Evolutionary conservation across 2,888 invertebrate genomes (phyloP), one percentile per base, ranked within the genome.

Genomic region (Caenorhabditis parvicauda): DNA sequence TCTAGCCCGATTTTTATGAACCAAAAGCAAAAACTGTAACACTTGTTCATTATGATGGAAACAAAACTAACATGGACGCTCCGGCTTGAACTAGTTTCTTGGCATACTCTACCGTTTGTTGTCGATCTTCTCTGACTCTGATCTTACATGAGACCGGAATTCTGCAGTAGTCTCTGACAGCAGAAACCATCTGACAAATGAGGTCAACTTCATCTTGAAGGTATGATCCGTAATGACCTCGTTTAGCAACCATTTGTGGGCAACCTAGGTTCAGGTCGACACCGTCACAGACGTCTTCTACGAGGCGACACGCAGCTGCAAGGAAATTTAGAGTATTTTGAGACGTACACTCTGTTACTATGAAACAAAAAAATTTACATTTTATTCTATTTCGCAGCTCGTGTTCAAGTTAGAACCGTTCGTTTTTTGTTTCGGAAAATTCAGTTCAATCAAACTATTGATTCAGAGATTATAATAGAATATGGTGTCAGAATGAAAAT

Each of bases 191-290:
- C 86, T 61, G 53, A 50, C 72, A 72, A 29, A 70, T 65, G 41
- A 70, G 49, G 51, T 72, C 68, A n/a, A 71, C 60, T 44, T 72
- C 70, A 27, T 71, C 70, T 66, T 77, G 77, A 28, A 98, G 86
- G 84, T 90, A 98, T 25, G 95, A 89, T 14, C 96, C 96, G 84
- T 98, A 98, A 83, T 88, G 90, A 7, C 98, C 98, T 72, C 92
- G 86, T 81, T 90, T 91, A 0, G 98, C 98, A 76, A 98, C 96
- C 21, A 91, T 89, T 84, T 98, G 98, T 0, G 98, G 96, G 83
- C 98, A 98, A 3, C 98, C 98, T 63, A 98, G 87, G 84, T 98
- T 99, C 50, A 99, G 87, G 83, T 98, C 98, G 61, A 98, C 88
- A 6, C 91, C 96, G 84, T 93, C 92, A 85, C 95, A 96, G 76